Evolutionary conservation across 2,888 invertebrate species (phyloP).

Genomic region (Phrixothrix hirtus): DNA sequence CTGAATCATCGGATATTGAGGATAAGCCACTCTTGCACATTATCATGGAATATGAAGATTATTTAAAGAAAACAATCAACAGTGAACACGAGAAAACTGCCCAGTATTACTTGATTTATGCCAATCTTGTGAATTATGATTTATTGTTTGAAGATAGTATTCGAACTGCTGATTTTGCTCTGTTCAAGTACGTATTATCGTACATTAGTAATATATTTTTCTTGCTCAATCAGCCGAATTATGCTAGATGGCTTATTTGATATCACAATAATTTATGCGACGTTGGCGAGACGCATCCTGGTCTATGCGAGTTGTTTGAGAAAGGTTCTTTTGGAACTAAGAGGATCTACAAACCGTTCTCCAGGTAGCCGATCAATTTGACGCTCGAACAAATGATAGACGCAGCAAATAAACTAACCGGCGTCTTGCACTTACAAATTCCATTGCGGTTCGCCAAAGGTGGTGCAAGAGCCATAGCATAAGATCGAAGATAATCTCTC

Average conservation of each 20-base stretch:
- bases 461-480: conserved; percentile 37
- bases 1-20: neutral
- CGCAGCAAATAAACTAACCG: conserved; percentile 36
- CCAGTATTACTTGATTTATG: conserved; percentile 3
- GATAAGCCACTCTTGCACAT: neutral
- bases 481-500: conserved; percentile 33
- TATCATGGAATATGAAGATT: neutral
- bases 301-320: conserved; percentile 25
- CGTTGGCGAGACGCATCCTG: conserved; percentile 27
- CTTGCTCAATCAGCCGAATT: conserved; percentile 30
- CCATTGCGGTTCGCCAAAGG: conserved; percentile 38
- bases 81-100: conserved; percentile 2
- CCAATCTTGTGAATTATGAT: neutral
- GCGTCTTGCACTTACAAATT: conserved; percentile 32
- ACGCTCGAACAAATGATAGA: conserved; percentile 41
- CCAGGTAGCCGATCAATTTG: conserved; percentile 35
- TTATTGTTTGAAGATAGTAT: conserved; percentile 6
- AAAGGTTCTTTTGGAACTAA: conserved; percentile 37
- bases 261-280: conserved; percentile 29
- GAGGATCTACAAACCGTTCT: conserved; percentile 36
- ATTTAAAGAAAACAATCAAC: neutral
- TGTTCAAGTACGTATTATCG: conserved; percentile 9
- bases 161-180: conserved; percentile 13
- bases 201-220: conserved; percentile 31
- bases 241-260: conserved; percentile 25